Evolutionary conservation across 2,797 vertebrate species (phyloP).

Genomic region (Arrhamphus sclerolepis): DNA sequence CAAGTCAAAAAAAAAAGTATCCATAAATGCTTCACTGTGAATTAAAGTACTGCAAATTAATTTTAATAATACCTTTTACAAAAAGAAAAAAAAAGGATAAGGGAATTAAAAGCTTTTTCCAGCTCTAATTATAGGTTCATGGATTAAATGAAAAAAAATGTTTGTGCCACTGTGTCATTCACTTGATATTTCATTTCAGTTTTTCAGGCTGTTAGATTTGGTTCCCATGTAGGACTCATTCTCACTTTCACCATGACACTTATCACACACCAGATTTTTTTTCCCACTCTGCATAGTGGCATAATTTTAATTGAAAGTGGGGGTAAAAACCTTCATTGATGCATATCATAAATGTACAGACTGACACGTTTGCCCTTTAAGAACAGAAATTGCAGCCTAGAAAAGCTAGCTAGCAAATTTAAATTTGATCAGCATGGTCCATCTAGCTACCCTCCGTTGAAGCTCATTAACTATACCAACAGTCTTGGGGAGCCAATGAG

Average conservation of each 20-base stretch:
- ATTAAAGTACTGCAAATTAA: conserved; percentile 24
- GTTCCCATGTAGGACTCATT: conserved; percentile 7
- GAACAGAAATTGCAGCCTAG: too few relatives aligned
- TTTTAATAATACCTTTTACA: neutral
- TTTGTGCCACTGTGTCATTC: conserved; percentile 17
- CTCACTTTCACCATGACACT: conserved; percentile 1
- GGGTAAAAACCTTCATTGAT: too few relatives aligned
- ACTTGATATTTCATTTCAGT: conserved; percentile 32
- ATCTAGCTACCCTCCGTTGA: too few relatives aligned
- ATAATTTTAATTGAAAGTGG: neutral
- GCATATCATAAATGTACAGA: too few relatives aligned
- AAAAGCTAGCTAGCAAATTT: too few relatives aligned
- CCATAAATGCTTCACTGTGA: conserved; percentile 45
- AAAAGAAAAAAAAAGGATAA: neutral
- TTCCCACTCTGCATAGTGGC: neutral
- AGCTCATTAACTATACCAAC: too few relatives aligned
- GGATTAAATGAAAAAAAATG: neutral
- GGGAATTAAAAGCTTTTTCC: neutral
- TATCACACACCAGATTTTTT: too few relatives aligned
- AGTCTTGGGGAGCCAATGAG: too few relatives aligned
- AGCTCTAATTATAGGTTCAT: conserved; percentile 16
- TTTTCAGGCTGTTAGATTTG: conserved; percentile 2
- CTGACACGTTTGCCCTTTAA: too few relatives aligned
- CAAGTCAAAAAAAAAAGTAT: conserved; percentile 38
- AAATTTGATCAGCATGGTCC: too few relatives aligned